Percentiles rank a stretch among this genome's conserved stretches.
Conservation (phyloP, 2,888 invertebrate species). For the Coelinius sp. region DNA sequence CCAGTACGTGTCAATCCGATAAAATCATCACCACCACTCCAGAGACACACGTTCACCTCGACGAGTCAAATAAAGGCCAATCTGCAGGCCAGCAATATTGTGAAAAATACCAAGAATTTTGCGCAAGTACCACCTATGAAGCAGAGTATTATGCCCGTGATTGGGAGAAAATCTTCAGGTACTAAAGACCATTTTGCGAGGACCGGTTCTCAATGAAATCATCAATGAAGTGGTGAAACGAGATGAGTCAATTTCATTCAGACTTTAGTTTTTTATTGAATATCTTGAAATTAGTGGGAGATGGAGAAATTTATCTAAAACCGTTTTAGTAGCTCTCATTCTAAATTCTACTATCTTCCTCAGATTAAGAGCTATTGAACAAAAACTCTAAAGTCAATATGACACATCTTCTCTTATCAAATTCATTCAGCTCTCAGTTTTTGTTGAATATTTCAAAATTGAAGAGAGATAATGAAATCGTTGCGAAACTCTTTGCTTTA, state of each 20-base stretch:
- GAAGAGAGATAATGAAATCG: not conserved
- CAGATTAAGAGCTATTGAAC: too few relatives aligned
- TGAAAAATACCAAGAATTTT: slow-evolving; percentile 62
- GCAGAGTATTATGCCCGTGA: slow-evolving; percentile 64
- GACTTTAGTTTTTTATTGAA: not conserved
- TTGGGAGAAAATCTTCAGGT: slow-evolving; percentile 56
- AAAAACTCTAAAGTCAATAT: too few relatives aligned
- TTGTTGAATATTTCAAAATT: not conserved
- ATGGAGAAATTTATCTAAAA: not conserved
- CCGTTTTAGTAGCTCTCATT: not conserved
- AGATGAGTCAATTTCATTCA: slow-evolving; percentile 40
- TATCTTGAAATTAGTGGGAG: not conserved
- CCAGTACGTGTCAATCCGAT: slow-evolving; percentile 67
- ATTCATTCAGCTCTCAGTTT: too few relatives aligned
- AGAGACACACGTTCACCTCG: slow-evolving; percentile 63
- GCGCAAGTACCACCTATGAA: slow-evolving; percentile 66
- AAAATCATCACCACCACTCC: slow-evolving; percentile 65
- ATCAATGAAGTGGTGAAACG: slow-evolving; percentile 5
- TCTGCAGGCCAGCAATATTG: slow-evolving; percentile 59
- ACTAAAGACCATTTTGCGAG: not conserved
- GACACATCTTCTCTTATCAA: too few relatives aligned
- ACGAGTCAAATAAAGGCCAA: slow-evolving; percentile 67
- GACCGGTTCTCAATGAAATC: not conserved
- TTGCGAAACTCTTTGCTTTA: not conserved
- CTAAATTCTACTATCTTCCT: too few relatives aligned